Percentiles rank a stretch among this genome's conserved stretches.
Evolutionary conservation across 2,888 invertebrate genomes (phyloP).

Genomic region (Ceraclea dissimilis): DNA sequence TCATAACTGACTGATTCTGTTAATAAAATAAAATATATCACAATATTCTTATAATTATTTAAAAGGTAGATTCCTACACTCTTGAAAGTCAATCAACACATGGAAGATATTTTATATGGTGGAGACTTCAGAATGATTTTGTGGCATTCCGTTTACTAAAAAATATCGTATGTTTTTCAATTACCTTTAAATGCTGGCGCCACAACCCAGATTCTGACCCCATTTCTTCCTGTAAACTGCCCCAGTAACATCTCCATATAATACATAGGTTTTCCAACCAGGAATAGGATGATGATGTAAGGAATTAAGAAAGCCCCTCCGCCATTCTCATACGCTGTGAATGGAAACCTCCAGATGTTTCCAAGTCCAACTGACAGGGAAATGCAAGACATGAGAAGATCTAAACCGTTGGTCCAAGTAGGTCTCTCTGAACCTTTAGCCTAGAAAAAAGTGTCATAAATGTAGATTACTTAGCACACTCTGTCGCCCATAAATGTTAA

Average conservation of each 20-base stretch:
- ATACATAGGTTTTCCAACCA: constrained; percentile 74
- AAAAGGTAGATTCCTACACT: no score
- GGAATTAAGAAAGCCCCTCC: constrained; percentile 69
- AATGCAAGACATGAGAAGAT: constrained; percentile 69
- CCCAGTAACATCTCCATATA: constrained; percentile 77
- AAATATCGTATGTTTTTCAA: no score
- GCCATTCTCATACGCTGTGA: constrained; percentile 53
- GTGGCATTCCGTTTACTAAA: no score
- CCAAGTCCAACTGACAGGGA: constrained; percentile 67
- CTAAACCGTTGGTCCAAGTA: constrained; percentile 57
- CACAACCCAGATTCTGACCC: constrained; percentile 59
- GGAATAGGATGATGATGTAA: constrained; percentile 58
- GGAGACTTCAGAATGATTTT: no score
- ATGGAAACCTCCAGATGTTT: constrained; percentile 56
- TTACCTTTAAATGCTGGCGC: constrained; percentile 76
- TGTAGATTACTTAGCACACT: no score
- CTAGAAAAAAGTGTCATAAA: not conserved
- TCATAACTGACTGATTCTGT: no score
- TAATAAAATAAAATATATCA: no score
- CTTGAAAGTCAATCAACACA: no score
- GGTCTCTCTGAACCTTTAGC: constrained; percentile 32
- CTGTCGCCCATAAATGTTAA: no score
- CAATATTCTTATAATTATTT: no score
- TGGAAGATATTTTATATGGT: no score
- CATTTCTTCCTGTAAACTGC: constrained; percentile 75